These are phyloP conservation scores for Hypomecis atomaria DNA, from an alignment of 2,888 invertebrate species.

Conservation along the genomic window DNA sequence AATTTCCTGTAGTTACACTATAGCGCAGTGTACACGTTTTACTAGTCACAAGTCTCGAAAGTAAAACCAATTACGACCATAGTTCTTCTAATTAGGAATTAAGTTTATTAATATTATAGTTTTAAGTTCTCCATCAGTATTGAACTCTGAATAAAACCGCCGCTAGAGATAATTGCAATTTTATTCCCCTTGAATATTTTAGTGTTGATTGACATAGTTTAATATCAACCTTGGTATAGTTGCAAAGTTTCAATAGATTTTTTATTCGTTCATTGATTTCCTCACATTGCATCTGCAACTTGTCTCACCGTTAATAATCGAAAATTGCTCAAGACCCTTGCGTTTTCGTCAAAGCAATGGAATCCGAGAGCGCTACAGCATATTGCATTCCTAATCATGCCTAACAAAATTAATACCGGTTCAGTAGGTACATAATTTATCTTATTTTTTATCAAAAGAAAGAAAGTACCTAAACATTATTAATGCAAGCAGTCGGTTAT, in stretches of 20 bases:
- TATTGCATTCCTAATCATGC: conserved; percentile 9
- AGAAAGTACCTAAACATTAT: neutral
- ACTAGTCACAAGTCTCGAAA: conserved; percentile 54
- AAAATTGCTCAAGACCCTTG: conserved; percentile 48
- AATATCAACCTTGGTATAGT: conserved; percentile 25
- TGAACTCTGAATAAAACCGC: conserved; percentile 42
- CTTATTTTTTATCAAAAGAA: conserved; percentile 10
- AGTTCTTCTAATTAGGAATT: conserved; percentile 20
- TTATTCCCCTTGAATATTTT: conserved; percentile 4
- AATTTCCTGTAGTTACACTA: conserved; percentile 26
- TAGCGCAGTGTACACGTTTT: conserved; percentile 36
- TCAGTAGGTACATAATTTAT: neutral
- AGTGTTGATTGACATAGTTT: conserved; percentile 2
- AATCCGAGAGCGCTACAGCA: conserved; percentile 30
- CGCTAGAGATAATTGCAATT: conserved; percentile 23
- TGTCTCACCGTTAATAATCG: conserved; percentile 55
- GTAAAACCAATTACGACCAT: conserved; percentile 12
- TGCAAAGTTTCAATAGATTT: conserved; percentile 24
- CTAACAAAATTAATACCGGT: conserved; percentile 8
- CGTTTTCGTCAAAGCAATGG: conserved; percentile 26
- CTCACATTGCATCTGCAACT: conserved; percentile 53
- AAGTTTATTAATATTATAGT: conserved; percentile 34
- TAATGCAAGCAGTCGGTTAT: conserved; percentile 10
- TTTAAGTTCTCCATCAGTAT: conserved; percentile 56
- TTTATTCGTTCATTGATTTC: conserved; percentile 49